These are phyloP conservation scores for Graphium colonna DNA, from an alignment of 2,888 invertebrate genomes.

Conservation along the genomic window DNA sequence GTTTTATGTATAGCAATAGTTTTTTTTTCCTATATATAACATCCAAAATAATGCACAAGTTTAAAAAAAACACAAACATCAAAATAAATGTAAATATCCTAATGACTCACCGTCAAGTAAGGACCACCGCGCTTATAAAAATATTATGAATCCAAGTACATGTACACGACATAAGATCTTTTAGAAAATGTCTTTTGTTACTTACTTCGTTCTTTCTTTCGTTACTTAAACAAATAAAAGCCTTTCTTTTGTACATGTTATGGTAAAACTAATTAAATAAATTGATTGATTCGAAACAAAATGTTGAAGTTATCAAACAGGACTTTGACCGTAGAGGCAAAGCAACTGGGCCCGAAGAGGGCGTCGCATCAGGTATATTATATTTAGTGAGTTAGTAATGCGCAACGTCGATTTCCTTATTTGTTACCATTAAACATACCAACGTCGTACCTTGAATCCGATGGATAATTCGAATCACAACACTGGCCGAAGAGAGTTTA, in stretches of 20 bases:
- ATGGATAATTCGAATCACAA: not conserved
- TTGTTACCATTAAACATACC: conserved; percentile 17
- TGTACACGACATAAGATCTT: not conserved
- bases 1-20: no score
- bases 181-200: no score
- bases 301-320: conserved; percentile 17
- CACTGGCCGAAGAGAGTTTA: not conserved
- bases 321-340: conserved; percentile 22
- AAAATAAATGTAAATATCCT: not conserved
- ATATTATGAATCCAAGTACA: no score
- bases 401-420: conserved; percentile 22
- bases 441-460: not conserved
- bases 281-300: not conserved
- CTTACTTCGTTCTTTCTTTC: not conserved
- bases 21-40: no score
- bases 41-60: no score
- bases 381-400: conserved; percentile 19
- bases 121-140: not conserved
- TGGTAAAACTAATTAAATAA: no score
- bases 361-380: conserved; percentile 20
- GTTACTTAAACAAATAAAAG: no score
- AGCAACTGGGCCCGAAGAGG: conserved; percentile 10
- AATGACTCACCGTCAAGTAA: not conserved
- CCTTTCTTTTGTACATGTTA: no score
- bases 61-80: no score